Evolutionary conservation across 2,797 vertebrate genomes (phyloP).

Genomic region (Sebastes itinus): DNA sequence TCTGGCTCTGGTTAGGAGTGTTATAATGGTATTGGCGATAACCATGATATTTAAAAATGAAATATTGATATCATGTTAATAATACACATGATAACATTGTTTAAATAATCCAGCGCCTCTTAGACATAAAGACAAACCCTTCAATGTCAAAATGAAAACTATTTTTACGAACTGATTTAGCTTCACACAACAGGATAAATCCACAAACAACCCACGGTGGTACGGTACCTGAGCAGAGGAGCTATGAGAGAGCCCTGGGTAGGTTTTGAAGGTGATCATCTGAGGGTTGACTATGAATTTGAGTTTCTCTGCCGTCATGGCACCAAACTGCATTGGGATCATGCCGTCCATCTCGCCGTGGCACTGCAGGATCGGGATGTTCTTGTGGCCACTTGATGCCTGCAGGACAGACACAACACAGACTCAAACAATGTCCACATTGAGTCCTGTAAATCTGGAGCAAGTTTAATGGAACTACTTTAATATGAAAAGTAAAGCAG

Average conservation of each 20-base stretch:
- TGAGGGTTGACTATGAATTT: constrained; percentile 87
- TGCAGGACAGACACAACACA: constrained; percentile 33
- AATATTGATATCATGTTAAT: too few relatives aligned
- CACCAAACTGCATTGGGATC: constrained; percentile 91
- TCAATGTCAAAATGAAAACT: neutral
- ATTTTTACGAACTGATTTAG: neutral
- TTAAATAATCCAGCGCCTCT: neutral
- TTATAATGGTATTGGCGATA: too few relatives aligned
- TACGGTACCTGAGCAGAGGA: constrained; percentile 89
- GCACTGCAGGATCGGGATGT: constrained; percentile 94
- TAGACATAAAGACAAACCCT: neutral
- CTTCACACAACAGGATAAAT: neutral
- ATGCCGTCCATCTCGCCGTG: constrained; percentile 93
- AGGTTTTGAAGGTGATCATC: constrained; percentile 92
- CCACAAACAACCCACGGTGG: neutral
- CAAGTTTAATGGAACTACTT: neutral
- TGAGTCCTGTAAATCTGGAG: neutral
- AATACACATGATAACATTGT: too few relatives aligned
- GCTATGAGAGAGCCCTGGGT: constrained; percentile 89
- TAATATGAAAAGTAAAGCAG: neutral
- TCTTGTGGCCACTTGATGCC: constrained; percentile 85
- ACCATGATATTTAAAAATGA: too few relatives aligned
- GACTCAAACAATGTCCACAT: neutral
- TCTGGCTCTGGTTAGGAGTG: neutral
- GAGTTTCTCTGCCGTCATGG: constrained; percentile 92